Conservation (phyloP, 2,888 invertebrate species). For the Synergus laeviventris region DNA sequence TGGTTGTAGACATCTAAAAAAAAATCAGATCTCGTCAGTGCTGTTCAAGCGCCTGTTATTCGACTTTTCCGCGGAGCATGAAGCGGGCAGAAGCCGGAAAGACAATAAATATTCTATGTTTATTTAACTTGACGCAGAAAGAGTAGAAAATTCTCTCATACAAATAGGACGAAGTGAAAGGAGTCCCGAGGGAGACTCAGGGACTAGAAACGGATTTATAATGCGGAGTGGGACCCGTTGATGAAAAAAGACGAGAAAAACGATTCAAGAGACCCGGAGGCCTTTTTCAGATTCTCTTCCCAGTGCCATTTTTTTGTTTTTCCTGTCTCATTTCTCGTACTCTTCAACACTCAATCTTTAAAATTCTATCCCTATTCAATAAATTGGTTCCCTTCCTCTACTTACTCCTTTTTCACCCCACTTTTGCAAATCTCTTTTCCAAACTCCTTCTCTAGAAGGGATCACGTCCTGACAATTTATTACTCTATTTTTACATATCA, state of each 20-base stretch:
- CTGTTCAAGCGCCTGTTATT: not conserved
- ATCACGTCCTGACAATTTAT: too few species aligned
- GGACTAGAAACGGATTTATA: constrained; percentile 36
- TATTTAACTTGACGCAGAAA: constrained; percentile 34
- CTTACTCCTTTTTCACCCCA: too few species aligned
- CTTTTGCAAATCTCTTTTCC: too few species aligned
- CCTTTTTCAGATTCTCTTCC: constrained; percentile 53
- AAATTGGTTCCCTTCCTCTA: not conserved
- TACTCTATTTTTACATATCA: too few species aligned
- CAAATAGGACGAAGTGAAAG: constrained; percentile 44
- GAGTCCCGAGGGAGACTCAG: constrained; percentile 26
- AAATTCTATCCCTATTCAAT: constrained; percentile 2
- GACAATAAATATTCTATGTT: constrained; percentile 44
- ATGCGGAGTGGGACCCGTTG: constrained; percentile 21
- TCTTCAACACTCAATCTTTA: constrained; percentile 17
- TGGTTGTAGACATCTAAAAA: too few species aligned
- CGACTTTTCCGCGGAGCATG: not conserved
- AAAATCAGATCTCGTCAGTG: not conserved
- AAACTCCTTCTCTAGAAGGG: too few species aligned
- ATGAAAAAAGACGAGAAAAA: constrained; percentile 40
- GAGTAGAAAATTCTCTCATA: constrained; percentile 29
- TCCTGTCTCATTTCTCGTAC: not conserved
- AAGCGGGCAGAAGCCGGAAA: not conserved
- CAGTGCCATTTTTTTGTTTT: constrained; percentile 31
- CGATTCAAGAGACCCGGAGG: constrained; percentile 47